Evolutionary conservation across 2,113 vertebrate species (phyloP), one percentile per base, ranked within the genome.

Genomic region (Dolichallabes microphthalmus): DNA sequence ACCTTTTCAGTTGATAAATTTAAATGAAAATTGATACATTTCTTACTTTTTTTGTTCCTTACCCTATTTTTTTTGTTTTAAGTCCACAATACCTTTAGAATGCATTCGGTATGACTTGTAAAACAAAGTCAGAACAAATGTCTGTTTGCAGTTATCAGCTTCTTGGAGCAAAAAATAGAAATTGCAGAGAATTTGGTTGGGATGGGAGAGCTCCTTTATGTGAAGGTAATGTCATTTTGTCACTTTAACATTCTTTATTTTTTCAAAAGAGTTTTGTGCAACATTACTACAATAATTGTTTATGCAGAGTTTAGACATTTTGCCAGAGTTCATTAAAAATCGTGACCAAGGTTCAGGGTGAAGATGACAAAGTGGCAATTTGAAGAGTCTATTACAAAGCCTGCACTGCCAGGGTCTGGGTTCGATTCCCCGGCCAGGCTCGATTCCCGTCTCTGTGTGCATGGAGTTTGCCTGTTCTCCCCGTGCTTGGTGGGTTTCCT

Each of bases 201-300:
- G 0, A 0, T 0, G 80, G 6, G 20, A 88, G 87, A 69, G 3
- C 68, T 14, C 85, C 91, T 39, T 0, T 0, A 0, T 95, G 94
- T 92, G 90, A 93, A 89, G 89, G 94, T 95, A 55, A 30, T 66
- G 73, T 82, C 1, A 73, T 0, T 25, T 0, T 86, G 5, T 35
- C 0, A 2, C 2, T 64, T 32, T 32, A 32, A 2, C 27, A 68
- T 32, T 68, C 32, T 68, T 68, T 0, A 66, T 14, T 66, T 32
- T 66, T 30, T 15, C 9, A 35, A 20, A 19, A 32, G 0, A 32
- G 14, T 9, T 19, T 39, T 66, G 4, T 19, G 66, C 30, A 35
- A 69, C 32, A 69, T 19, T 52, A 1, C 68, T 55, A 53, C 45
- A 15, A 32, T n/a, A 74, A 52, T 53, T 4, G 6, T 57, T 61